phyloP scores from a whole-genome alignment of 2,797 vertebrate genomes.

The Helicolenus hilgendorfi region DNA sequence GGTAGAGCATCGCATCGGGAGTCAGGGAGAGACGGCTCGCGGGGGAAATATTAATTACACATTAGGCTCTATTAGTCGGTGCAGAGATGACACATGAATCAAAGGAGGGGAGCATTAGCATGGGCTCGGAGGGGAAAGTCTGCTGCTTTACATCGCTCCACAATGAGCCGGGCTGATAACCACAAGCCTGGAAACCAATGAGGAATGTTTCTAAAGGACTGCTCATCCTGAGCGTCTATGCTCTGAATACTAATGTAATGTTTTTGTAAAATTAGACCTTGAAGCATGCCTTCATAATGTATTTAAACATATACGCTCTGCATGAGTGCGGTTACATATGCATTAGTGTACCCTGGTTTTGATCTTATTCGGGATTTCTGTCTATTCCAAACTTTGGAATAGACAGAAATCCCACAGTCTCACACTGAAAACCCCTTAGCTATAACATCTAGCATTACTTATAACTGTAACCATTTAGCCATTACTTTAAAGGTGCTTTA shows the following conservation, averaged over 20 bases:
- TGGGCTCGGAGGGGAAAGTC: conserved; percentile 25
- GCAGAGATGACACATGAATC: conserved; percentile 57
- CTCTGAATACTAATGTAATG: conserved; percentile 39
- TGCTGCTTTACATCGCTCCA: conserved; percentile 34
- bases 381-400: neutral
- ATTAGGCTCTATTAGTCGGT: conserved; percentile 82
- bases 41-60: conserved; percentile 81
- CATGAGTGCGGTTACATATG: neutral
- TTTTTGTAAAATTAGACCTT: conserved; percentile 25
- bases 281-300: neutral
- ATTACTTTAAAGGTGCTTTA: neutral
- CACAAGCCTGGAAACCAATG: conserved; percentile 16
- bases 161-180: conserved; percentile 9
- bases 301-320: neutral
- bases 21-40: conserved; percentile 62
- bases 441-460: too few relatives aligned
- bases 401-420: neutral
- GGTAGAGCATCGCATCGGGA: conserved; percentile 78
- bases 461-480: neutral
- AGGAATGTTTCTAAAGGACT: conserved; percentile 29
- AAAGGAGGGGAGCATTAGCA: too few relatives aligned
- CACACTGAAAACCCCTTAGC: too few relatives aligned
- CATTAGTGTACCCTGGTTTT: neutral
- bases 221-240: conserved; percentile 44
- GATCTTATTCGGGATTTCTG: neutral